Evolutionary conservation across 2,113 vertebrate species (phyloP).

Genomic region (Salvelinus alpinus): DNA sequence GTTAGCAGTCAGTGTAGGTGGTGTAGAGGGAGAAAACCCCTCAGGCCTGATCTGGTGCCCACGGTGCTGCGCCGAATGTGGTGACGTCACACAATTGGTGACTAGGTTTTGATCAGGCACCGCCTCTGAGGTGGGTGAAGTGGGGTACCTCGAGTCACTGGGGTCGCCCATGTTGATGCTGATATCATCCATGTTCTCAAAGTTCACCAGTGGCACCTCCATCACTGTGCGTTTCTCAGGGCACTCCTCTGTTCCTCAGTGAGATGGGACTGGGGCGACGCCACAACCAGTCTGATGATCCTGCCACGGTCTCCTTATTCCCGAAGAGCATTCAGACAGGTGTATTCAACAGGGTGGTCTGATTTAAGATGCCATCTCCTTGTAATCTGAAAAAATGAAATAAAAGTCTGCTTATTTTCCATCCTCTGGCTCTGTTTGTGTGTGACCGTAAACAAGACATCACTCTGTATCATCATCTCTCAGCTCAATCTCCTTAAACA

Average conservation of each 20-base stretch:
- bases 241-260: constrained; percentile 65
- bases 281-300: constrained; percentile 45
- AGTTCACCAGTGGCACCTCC: constrained; percentile 93
- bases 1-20: constrained; percentile 69
- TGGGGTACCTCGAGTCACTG: constrained; percentile 82
- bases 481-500: no score
- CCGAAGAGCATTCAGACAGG: constrained; percentile 63
- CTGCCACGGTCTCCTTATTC: constrained; percentile 42
- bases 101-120: constrained; percentile 61
- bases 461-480: constrained; percentile 6
- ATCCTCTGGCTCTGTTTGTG: constrained; percentile 42
- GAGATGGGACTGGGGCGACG: constrained; percentile 36
- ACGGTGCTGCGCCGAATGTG: constrained; percentile 60
- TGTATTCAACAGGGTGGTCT: constrained; percentile 7
- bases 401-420: constrained; percentile 30
- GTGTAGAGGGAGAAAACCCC: constrained; percentile 54
- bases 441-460: constrained; percentile 9
- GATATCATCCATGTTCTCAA: constrained; percentile 88
- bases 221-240: constrained; percentile 76
- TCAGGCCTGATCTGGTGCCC: constrained; percentile 49
- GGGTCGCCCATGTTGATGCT: constrained; percentile 78
- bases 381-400: constrained; percentile 51
- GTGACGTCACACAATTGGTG: constrained; percentile 55
- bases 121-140: constrained; percentile 69
- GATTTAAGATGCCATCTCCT: constrained; percentile 38